Base-by-base conservation (phyloP, 2,888 invertebrate species). In the Anthrax anthrax region DNA sequence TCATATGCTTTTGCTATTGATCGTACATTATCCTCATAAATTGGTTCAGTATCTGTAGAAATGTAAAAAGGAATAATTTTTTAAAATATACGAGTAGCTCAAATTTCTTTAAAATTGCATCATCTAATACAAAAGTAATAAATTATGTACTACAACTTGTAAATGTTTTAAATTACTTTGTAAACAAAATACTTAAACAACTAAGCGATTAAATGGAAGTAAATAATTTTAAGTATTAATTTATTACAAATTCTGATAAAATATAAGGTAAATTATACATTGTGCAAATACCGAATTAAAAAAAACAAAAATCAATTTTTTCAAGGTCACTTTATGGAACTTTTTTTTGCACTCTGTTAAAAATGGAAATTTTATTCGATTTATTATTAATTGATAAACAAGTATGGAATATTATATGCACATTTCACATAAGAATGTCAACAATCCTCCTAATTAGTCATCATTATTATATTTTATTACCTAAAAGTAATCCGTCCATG, bases 1-100 rank as follows among this genome's bases (percentile, higher is more conserved):
- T 83, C 85, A 66, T 80, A 87, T 52, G 75, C 72, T 36, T 75
- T 75, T 54, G 81, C 80, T 53, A 87, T 74, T 56, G 76, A 73
- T 50, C 75, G 73, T 57, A 83, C 80, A 59, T 83, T 81, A 19
- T 19, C 19, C 12, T 19, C 39, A 19, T 39, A 39, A 39, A 39
- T 39, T 39, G 39, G 19, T 39, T 39, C 39, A 16, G 39, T 39
- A 19, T 39, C 39, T 39, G n/a, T 36, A 29, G 12, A 32, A 12
- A 12, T 12, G 12, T 12, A 12, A 12, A 32, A 32, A 1, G 29
- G 12, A 32, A 32, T 10, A 29, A 8, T 23, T 23, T 23, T 23
- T n/a, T n/a, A n/a, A n/a, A n/a, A n/a, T n/a, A n/a, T n/a, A n/a
- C n/a, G n/a, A n/a, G n/a, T n/a, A n/a, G n/a, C n/a, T n/a, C n/a